These are phyloP conservation scores for human DNA, from an alignment of 2,113 vertebrate genomes.

Conservation along the genomic window GRCh38 chr14:72897501-72898000, in stretches of 20 bases:
- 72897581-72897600: neutral
- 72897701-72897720: neutral
- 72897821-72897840: neutral
- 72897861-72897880: neutral
- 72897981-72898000: neutral
- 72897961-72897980: neutral
- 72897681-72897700: neutral
- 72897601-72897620: neutral
- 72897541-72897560: neutral
- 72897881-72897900: neutral
- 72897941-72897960: neutral
- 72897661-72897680: neutral
- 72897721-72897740: neutral
- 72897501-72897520: neutral
- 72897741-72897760: neutral
- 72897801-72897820: slow-evolving; percentile 17
- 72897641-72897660: neutral
- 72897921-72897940: neutral
- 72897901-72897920: neutral
- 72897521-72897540: neutral
- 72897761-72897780: slow-evolving; percentile 11
- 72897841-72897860: neutral
- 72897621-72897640: neutral
- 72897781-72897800: slow-evolving; percentile 23
- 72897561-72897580: neutral